A percentile compares a stretch with the other conserved stretches of the same genome.
phyloP scores from a whole-genome alignment of 2,888 invertebrate species.

The Danaus chrysippus region DNA sequence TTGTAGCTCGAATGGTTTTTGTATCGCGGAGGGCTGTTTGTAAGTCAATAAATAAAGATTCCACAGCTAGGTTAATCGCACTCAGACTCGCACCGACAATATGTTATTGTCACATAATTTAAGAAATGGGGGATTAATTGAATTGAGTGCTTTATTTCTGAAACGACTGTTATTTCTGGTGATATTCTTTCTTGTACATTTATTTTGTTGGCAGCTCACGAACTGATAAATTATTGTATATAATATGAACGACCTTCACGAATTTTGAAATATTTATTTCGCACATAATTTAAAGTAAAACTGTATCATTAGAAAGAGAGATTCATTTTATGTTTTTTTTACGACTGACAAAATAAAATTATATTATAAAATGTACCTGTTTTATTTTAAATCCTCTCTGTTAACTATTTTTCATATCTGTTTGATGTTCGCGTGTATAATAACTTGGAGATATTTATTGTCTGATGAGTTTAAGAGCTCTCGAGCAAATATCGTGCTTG shows the following conservation, averaged over 20 bases:
- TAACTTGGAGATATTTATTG: conserved; percentile 16
- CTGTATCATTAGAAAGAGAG: conserved; percentile 16
- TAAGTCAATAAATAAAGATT: conserved; percentile 54
- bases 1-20: conserved; percentile 20
- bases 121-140: conserved; percentile 59
- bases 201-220: conserved; percentile 29
- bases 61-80: conserved; percentile 50
- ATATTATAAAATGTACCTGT: conserved; percentile 12
- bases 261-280: conserved; percentile 15
- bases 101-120: conserved; percentile 68
- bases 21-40: conserved; percentile 18
- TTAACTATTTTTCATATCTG: conserved; percentile 10
- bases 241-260: conserved; percentile 22
- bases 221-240: conserved; percentile 29
- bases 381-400: conserved; percentile 15
- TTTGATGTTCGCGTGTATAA: conserved; percentile 21
- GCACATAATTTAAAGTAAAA: conserved; percentile 20
- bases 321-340: conserved; percentile 19
- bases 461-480: conserved; percentile 2
- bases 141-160: conserved; percentile 62
- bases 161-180: conserved; percentile 44
- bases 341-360: conserved; percentile 13
- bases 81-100: conserved; percentile 48
- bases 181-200: conserved; percentile 34
- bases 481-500: neutral